Evolutionary conservation across 2,797 vertebrate species (phyloP).

Genomic region (Erpetoichthys calabaricus): DNA sequence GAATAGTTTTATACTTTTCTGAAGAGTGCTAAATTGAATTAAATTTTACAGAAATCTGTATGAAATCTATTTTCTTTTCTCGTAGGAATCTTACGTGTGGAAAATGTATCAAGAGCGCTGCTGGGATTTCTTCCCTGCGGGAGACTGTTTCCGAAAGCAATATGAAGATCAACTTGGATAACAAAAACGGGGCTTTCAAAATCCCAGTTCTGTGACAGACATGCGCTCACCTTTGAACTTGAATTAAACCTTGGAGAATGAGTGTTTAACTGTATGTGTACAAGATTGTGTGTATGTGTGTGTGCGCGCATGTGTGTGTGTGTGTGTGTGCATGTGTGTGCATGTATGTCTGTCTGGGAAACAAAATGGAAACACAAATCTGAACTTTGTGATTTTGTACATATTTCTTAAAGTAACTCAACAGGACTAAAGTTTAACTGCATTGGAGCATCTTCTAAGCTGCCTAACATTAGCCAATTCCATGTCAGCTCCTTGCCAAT

Average conservation of each 20-base stretch:
- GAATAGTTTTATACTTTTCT: neutral
- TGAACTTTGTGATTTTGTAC: too few relatives aligned
- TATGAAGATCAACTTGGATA: constrained; percentile 83
- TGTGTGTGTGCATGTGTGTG: too few relatives aligned
- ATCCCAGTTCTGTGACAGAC: neutral
- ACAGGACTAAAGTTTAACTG: too few relatives aligned
- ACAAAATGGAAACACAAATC: too few relatives aligned
- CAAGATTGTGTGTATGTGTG: constrained; percentile 10
- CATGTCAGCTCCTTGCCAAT: too few relatives aligned
- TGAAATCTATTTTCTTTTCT: neutral
- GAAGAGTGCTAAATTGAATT: too few relatives aligned
- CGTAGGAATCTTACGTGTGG: constrained; percentile 86
- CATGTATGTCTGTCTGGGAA: too few relatives aligned
- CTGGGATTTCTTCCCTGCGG: constrained; percentile 89
- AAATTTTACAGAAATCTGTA: too few relatives aligned
- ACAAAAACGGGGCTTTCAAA: neutral
- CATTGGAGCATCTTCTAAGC: too few relatives aligned
- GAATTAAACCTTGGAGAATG: neutral
- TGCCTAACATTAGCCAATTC: too few relatives aligned
- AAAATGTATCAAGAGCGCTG: constrained; percentile 88
- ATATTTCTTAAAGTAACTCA: too few relatives aligned
- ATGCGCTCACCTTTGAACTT: neutral
- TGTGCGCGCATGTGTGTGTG: constrained; percentile 4
- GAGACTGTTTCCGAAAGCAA: constrained; percentile 88
- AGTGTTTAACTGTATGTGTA: constrained; percentile 3